Percentiles rank a stretch among this genome's conserved stretches.
phyloP scores from a whole-genome alignment of 2,113 vertebrate species.

The Bubo bubo region DNA sequence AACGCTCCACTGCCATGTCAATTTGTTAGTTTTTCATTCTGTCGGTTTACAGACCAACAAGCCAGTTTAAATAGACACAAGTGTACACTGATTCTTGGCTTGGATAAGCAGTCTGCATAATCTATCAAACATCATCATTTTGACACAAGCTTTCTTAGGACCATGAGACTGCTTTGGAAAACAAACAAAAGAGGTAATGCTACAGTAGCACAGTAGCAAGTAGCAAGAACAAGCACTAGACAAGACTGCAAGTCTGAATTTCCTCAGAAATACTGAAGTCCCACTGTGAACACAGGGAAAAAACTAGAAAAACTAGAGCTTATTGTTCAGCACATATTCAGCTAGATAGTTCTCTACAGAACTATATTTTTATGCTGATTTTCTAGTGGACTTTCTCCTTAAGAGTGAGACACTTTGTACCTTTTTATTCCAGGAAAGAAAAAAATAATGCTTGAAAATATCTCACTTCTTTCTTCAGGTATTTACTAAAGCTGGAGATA shows the following conservation, averaged over 20 bases:
- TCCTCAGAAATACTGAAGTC: neutral
- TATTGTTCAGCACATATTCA: neutral
- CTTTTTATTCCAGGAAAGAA: neutral
- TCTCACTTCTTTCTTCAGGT: neutral
- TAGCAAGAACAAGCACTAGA: neutral
- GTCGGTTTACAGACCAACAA: constrained; percentile 41
- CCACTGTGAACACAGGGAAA: neutral
- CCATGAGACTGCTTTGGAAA: neutral
- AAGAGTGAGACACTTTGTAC: neutral
- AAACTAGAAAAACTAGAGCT: neutral
- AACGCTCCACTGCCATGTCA: neutral
- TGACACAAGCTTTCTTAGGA: neutral
- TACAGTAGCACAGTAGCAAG: neutral
- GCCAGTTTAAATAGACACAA: constrained; percentile 25
- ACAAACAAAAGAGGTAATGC: neutral
- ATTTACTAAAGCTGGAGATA: neutral
- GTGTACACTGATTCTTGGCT: constrained; percentile 28
- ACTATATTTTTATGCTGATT: neutral
- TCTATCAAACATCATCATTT: constrained; percentile 18
- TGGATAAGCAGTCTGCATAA: neutral
- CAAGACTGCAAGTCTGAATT: neutral
- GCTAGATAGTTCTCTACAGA: neutral
- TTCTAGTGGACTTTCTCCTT: neutral
- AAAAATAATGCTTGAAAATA: neutral
- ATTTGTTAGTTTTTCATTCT: constrained; percentile 37